Evolutionary conservation across 1,140 invertebrate species (phyloP), one percentile per base, ranked within the genome.

Genomic region (Ips nitidus): DNA sequence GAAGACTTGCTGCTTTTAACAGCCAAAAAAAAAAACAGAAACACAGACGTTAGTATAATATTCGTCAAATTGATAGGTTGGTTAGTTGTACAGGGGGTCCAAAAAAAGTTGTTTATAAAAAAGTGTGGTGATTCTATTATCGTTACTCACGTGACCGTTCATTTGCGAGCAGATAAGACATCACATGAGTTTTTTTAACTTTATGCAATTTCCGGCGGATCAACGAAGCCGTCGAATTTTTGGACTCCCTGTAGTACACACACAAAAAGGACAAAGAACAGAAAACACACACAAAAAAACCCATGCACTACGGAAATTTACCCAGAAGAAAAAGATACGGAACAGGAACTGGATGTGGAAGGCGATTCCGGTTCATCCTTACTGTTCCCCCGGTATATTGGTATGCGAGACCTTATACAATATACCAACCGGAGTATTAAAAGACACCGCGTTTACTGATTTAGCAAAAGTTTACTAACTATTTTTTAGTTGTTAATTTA

Each of bases 301-400:
- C 22, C 68, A 73, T 71, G 72, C 72, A 71, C 63, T 43, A 63
- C 50, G 69, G 56, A 71, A 58, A 73, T 41, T 80, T 80, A 81
- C 79, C 79, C 79, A 75, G 79, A 79, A 75, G 79, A 81, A 65
- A 80, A 76, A 73, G 78, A 78, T 61, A 78, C 57, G 74, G 79
- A 80, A 72, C 79, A 80, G 71, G 79, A 81, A 65, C 78, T 80
- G 56, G 79, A 80, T 42, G 79, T 80, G 39, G 79, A 80, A 65
- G 75, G 79, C 68, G 79, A 80, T 70, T 80, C 77, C 43, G 75
- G 75, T 60, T 81, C 79, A 69, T 79, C 77, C 66, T 72, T 77
- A 74, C 74, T 74, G 58, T 70, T 74, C 70, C 78, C 79, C 64
- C 75, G 75, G 74, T 80, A 81, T 47, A 81, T 75, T 62, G 79